These are phyloP conservation scores for Oreotrochilus melanogaster DNA, from an alignment of 2,113 vertebrate species.

Conservation along the genomic window DNA sequence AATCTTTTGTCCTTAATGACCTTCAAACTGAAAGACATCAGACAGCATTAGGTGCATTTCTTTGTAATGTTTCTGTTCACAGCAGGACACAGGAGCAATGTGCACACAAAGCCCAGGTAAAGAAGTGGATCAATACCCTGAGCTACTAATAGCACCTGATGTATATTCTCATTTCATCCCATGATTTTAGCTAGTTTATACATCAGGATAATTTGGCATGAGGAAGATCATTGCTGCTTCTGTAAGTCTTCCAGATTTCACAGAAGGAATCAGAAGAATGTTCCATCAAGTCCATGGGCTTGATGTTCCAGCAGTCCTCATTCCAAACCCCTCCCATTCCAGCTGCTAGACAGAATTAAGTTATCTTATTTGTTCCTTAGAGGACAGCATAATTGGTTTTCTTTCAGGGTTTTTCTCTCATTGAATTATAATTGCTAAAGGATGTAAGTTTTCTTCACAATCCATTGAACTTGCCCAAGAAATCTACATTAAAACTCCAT, in stretches of 20 bases:
- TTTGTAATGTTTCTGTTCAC: background rate
- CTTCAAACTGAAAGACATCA: background rate
- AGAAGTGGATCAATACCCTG: background rate
- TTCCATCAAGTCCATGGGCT: background rate
- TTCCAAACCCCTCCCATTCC: background rate
- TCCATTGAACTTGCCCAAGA: background rate
- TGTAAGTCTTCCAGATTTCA: background rate
- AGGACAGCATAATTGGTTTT: background rate
- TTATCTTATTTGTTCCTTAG: background rate
- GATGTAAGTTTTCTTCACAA: background rate
- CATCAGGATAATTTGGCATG: background rate
- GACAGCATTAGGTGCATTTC: background rate
- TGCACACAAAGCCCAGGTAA: rapidly evolving
- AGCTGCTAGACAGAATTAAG: background rate
- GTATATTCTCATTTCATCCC: background rate
- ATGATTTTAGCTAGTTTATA: background rate
- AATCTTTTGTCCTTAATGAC: background rate
- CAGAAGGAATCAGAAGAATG: background rate
- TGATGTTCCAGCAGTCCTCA: background rate
- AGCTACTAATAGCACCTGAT: background rate
- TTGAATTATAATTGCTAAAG: background rate
- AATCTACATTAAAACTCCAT: background rate
- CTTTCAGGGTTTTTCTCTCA: background rate
- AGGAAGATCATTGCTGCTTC: background rate
- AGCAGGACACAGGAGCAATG: background rate